Evolutionary conservation across 2,888 invertebrate species (phyloP), one percentile per base, ranked within the genome.

Genomic region (Cylindroiulus punctatus): DNA sequence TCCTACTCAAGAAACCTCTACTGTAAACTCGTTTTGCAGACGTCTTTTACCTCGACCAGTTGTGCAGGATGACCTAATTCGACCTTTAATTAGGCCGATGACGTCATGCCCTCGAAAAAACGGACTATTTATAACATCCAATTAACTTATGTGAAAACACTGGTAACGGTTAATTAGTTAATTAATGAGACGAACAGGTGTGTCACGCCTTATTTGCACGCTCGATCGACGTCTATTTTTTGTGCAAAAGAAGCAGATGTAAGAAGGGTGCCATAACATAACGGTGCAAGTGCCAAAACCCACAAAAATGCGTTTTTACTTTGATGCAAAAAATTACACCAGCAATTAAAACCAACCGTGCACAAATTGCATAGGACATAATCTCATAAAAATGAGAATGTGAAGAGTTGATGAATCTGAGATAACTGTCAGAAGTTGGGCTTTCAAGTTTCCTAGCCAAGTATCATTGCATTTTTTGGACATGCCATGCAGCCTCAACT

Each of bases 21-120:
- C 47, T 17, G 14, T 5, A 65, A 65, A 65, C 57, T 65, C 57
- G 57, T 65, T 65, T 26, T 26, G 0, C 5, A 4, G 2, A n/a
- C 0, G 3, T 8, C 22, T 65, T 22, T 22, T 65, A 4, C 36
- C 7, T 36, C 36, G n/a, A 0, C 57, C 22, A 4, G 2, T 52
- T 52, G 4, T 52, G 57, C 57, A 22, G n/a, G 57, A 65, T 65
- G 57, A 65, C 57, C 57, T 65, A 65, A 65, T 65, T 65, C 57
- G n/a, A 65, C 57, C 26, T 26, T 65, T 65, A 65, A 65, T 65
- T 65, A 65, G 57, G 57, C 14, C 1, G 36, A 36, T 7, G 44
- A 42, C n/a, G 57, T 22, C 22, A 65, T 26, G 57, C 57, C 5
- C 22, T 5, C 22, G 57, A 65, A 65, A 1, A 65, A 65, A 22